phyloP scores from a whole-genome alignment of 2,797 vertebrate species.

The Phoeniculus purpureus region DNA sequence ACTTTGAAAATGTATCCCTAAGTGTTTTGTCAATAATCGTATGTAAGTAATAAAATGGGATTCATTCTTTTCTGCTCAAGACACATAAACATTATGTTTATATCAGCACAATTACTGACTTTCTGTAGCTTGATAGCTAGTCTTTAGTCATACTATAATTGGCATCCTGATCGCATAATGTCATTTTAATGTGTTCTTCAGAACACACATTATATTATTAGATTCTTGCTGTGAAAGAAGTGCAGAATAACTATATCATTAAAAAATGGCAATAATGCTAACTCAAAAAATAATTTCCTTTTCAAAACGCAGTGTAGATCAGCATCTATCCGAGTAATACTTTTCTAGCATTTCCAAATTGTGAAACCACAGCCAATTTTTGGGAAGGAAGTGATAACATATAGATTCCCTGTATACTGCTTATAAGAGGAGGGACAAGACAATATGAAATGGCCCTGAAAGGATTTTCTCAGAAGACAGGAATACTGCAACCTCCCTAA shows the following conservation, averaged over 20 bases:
- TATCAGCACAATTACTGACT: slow-evolving; percentile 68
- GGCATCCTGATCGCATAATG: slow-evolving; percentile 64
- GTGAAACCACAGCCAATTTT: slow-evolving; percentile 24
- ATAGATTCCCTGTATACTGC: background rate
- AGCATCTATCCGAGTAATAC: slow-evolving; percentile 14
- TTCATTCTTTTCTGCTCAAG: slow-evolving; percentile 65
- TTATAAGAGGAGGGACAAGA: background rate
- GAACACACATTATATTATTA: slow-evolving; percentile 71
- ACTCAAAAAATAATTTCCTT: slow-evolving; percentile 45
- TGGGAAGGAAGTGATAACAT: no score
- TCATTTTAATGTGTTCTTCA: slow-evolving; percentile 72
- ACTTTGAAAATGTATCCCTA: slow-evolving; percentile 63
- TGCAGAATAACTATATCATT: slow-evolving; percentile 56
- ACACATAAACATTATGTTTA: slow-evolving; percentile 73
- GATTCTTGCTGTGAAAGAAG: slow-evolving; percentile 70
- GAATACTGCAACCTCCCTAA: background rate
- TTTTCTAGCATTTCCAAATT: slow-evolving; percentile 48
- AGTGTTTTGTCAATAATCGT: slow-evolving; percentile 71
- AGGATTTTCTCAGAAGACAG: background rate
- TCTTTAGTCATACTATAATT: slow-evolving; percentile 67
- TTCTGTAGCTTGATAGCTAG: slow-evolving; percentile 58
- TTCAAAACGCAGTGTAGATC: slow-evolving; percentile 52
- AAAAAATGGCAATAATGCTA: slow-evolving; percentile 46
- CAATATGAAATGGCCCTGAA: background rate
- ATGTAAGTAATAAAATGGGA: slow-evolving; percentile 70